Evolutionary conservation across 2,888 invertebrate species (phyloP).

Genomic region (Pyrrhosoma nymphula): DNA sequence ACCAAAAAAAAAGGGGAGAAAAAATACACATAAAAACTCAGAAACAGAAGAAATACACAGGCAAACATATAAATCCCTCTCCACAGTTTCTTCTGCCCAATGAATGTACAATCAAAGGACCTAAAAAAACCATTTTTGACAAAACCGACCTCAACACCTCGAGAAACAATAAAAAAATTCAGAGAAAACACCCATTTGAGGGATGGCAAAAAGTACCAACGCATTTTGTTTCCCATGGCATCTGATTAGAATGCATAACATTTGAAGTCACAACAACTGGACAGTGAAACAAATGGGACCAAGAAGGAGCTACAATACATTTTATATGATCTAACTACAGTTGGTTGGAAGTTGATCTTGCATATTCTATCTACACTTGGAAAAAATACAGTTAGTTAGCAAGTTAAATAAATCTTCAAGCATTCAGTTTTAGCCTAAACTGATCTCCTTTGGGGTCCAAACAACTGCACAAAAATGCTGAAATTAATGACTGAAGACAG

Average conservation of each 20-base stretch:
- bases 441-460: background rate
- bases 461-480: slow-evolving; percentile 5
- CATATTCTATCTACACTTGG: background rate
- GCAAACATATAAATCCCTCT: slow-evolving; percentile 68
- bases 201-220: background rate
- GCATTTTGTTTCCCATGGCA: background rate
- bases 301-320: background rate
- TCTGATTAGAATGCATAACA: background rate
- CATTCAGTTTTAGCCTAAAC: background rate
- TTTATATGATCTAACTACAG: slow-evolving; percentile 12
- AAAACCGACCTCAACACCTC: slow-evolving; percentile 10
- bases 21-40: slow-evolving; percentile 72
- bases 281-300: background rate
- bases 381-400: background rate
- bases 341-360: background rate
- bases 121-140: background rate
- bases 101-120: slow-evolving; percentile 30
- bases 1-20: slow-evolving; percentile 78
- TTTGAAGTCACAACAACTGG: background rate
- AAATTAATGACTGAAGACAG: slow-evolving; percentile 26
- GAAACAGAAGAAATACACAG: slow-evolving; percentile 71
- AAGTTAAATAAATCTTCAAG: background rate
- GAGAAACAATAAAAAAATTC: slow-evolving; percentile 31
- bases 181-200: slow-evolving; percentile 29
- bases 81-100: slow-evolving; percentile 47